Evolutionary conservation across 2,797 vertebrate genomes (phyloP), one percentile per base, ranked within the genome.

Genomic region (Tauraco hartlaubi): DNA sequence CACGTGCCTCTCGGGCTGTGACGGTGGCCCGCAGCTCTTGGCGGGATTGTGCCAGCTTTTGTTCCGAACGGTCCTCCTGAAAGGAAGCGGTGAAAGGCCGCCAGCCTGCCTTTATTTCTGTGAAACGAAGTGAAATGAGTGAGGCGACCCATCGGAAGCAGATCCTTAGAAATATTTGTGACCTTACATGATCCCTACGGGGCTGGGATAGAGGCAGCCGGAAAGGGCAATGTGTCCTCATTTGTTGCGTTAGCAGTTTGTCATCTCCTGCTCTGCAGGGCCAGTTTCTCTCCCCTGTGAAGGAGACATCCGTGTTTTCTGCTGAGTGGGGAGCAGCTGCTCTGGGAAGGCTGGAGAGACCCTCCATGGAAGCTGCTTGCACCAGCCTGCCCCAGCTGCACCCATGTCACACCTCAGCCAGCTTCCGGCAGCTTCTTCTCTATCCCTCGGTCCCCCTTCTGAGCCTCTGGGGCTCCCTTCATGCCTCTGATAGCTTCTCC

Each of bases 1-100:
- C 1, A 0, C 0, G 5, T 33, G 49, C 46, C 64, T 82, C 54
- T 74, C 0, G 0, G 72, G 43, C 76, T 11, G 14, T 7, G 23
- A 39, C 0, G 3, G 39, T 48, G 78, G 71, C 59, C 59, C 2
- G 0, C 0, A 0, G 55, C 71, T 73, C 33, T 67, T 1, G 0
- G n/a, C 29, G 23, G 49, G 49, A 9, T 35, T 0, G 3, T 0
- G 0, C 33, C 31, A 56, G 73, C 76, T 82, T 59, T 78, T 94
- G 59, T 81, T 96, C 7, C 0, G 54, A 84, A 68, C 64, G 61
- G 63, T 76, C 66, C 79, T 86, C 29, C 58, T 73, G 73, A 87
- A 94, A 96, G 94, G 84, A 91, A 79, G 61, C 1, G 2, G 78
- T 68, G 74, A 93, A 74, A 95, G 66, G 69, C 84, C 0, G 23